Evolutionary conservation across 2,888 invertebrate genomes (phyloP).

Genomic region (Stictocephala bisonia): DNA sequence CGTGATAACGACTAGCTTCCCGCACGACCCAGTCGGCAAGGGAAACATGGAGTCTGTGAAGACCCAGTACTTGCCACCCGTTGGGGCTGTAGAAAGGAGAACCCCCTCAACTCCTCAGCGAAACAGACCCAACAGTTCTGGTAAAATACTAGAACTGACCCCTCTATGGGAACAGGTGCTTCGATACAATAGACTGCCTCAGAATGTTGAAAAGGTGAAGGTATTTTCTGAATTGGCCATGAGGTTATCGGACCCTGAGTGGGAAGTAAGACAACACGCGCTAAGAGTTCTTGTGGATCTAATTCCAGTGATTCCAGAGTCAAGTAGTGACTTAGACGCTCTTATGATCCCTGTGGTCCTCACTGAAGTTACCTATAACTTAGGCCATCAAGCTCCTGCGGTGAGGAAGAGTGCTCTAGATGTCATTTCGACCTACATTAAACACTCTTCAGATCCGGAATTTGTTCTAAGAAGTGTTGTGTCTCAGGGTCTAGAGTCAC

Average conservation of each 20-base stretch:
- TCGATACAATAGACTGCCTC: slow-evolving; percentile 78
- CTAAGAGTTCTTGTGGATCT: slow-evolving; percentile 82
- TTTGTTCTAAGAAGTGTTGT: slow-evolving; percentile 74
- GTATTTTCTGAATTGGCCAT: slow-evolving; percentile 79
- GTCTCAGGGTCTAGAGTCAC: slow-evolving; percentile 73
- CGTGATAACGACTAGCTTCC: slow-evolving; percentile 2
- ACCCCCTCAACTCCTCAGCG: slow-evolving; percentile 51
- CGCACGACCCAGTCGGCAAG: neutral
- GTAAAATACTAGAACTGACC: slow-evolving; percentile 70
- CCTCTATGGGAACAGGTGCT: slow-evolving; percentile 86
- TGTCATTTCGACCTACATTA: slow-evolving; percentile 78
- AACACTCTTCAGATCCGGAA: slow-evolving; percentile 75
- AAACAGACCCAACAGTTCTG: slow-evolving; percentile 55
- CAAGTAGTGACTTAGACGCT: slow-evolving; percentile 72
- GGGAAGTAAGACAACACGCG: slow-evolving; percentile 87
- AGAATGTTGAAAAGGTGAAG: slow-evolving; percentile 72
- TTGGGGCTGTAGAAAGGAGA: slow-evolving; percentile 33
- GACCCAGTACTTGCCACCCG: slow-evolving; percentile 31
- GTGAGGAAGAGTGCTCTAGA: slow-evolving; percentile 84
- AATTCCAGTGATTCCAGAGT: slow-evolving; percentile 74
- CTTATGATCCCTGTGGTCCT: slow-evolving; percentile 71
- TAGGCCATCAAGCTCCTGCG: slow-evolving; percentile 83
- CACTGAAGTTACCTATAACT: slow-evolving; percentile 79
- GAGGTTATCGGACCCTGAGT: slow-evolving; percentile 81
- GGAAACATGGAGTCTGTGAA: slow-evolving; percentile 39